Evolutionary conservation across 2,888 invertebrate genomes (phyloP).

Genomic region (Tenthredo mesomela): DNA sequence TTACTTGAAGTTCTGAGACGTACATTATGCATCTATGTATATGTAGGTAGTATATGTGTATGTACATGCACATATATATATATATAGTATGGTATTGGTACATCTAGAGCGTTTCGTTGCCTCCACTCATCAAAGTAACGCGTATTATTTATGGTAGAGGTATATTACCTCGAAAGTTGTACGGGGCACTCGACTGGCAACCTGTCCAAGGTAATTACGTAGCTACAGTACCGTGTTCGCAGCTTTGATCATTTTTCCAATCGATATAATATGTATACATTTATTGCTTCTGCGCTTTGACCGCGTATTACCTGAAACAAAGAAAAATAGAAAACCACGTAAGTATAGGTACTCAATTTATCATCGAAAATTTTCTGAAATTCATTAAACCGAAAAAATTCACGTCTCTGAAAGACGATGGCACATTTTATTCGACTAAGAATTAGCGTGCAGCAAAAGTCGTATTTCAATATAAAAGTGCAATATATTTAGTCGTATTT

Average conservation of each 20-base stretch:
- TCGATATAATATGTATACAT: not conserved
- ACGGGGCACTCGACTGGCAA: conserved; percentile 35
- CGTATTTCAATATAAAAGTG: not conserved
- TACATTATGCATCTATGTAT: not conserved
- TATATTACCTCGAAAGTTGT: conserved; percentile 39
- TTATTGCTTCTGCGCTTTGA: conserved; percentile 40
- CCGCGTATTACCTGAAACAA: conserved; percentile 43
- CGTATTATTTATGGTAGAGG: conserved; percentile 36
- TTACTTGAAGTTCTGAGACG: not conserved
- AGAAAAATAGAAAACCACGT: not conserved
- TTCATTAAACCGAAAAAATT: not conserved
- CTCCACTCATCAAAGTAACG: conserved; percentile 33
- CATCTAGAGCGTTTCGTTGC: not conserved
- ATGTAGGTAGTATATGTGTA: not conserved
- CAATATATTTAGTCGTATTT: not conserved
- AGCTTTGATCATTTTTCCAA: conserved; percentile 41
- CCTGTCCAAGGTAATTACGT: conserved; percentile 37
- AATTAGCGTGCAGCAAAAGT: not conserved
- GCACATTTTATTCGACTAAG: not conserved
- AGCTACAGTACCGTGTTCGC: conserved; percentile 39
- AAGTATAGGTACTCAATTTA: not conserved
- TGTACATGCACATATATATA: not conserved
- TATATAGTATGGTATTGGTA: not conserved
- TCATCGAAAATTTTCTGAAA: not conserved
- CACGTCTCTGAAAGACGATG: not conserved